Evolutionary conservation across 2,113 vertebrate species (phyloP).

Genomic region (Machaerirhynchus nigripectus): DNA sequence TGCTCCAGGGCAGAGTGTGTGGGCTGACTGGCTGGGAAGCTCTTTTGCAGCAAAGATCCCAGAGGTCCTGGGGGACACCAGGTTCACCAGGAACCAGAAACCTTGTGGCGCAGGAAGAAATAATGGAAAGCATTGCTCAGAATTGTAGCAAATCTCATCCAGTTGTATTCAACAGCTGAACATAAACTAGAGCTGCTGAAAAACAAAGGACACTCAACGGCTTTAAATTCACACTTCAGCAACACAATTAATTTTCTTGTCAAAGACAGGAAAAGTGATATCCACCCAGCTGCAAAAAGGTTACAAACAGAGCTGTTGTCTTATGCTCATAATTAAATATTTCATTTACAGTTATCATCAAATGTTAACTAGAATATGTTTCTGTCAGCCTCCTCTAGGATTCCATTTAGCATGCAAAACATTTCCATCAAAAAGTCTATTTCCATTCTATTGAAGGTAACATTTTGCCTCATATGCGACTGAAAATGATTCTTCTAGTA

Average conservation of each 20-base stretch:
- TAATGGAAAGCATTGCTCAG: background rate
- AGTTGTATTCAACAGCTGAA: background rate
- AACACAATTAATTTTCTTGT: background rate
- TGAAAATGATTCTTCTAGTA: background rate
- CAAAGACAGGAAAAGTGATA: background rate
- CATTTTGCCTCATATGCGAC: background rate
- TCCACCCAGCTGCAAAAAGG: background rate
- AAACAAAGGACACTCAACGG: background rate
- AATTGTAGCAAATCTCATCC: background rate
- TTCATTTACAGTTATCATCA: background rate
- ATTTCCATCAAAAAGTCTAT: background rate
- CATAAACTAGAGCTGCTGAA: background rate
- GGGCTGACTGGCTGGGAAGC: background rate
- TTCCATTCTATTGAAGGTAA: background rate
- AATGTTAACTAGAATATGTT: background rate
- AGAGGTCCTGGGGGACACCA: background rate
- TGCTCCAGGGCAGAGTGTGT: background rate
- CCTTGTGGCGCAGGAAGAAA: background rate
- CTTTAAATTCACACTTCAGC: background rate
- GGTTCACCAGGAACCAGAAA: background rate
- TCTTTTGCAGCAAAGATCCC: background rate
- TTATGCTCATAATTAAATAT: background rate
- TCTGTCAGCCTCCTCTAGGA: background rate
- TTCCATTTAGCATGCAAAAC: background rate
- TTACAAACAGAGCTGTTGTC: background rate